These are phyloP conservation scores for Physella acuta DNA, from an alignment of 1,140 invertebrate genomes.

Conservation along the genomic window DNA sequence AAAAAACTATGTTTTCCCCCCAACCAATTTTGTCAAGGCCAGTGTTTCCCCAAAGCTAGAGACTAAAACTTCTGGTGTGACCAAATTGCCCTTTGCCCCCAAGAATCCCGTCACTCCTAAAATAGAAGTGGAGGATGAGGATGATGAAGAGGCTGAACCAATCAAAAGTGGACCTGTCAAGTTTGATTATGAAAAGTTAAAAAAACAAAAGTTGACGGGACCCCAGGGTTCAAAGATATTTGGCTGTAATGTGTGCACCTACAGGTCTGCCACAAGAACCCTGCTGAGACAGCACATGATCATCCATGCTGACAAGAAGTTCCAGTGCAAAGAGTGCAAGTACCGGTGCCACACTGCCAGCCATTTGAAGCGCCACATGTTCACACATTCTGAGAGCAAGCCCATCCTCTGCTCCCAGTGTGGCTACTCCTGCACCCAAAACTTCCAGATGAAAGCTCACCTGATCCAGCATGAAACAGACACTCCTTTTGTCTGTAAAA, in stretches of 20 bases:
- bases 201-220: slow-evolving; percentile 14
- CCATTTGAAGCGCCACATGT: slow-evolving; percentile 21
- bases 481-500: slow-evolving; percentile 9
- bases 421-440: slow-evolving; percentile 16
- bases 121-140: background rate
- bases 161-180: background rate
- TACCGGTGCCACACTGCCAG: slow-evolving; percentile 17
- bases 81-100: background rate
- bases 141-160: background rate
- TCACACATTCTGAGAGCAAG: slow-evolving; percentile 11
- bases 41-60: background rate
- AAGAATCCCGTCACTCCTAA: background rate
- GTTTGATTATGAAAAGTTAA: slow-evolving; percentile 9
- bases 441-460: slow-evolving; percentile 16
- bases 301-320: slow-evolving; percentile 16
- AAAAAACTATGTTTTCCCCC: background rate
- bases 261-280: slow-evolving; percentile 17
- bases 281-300: slow-evolving; percentile 12
- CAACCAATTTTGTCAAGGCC: background rate
- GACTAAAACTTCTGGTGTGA: background rate
- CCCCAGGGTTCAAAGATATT: slow-evolving; percentile 18
- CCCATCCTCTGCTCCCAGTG: slow-evolving; percentile 4
- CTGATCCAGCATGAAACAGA: slow-evolving; percentile 11
- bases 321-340: slow-evolving; percentile 14
- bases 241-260: slow-evolving; percentile 17